phyloP scores from a whole-genome alignment of 2,113 vertebrate species.

The Xenopus borealis region DNA sequence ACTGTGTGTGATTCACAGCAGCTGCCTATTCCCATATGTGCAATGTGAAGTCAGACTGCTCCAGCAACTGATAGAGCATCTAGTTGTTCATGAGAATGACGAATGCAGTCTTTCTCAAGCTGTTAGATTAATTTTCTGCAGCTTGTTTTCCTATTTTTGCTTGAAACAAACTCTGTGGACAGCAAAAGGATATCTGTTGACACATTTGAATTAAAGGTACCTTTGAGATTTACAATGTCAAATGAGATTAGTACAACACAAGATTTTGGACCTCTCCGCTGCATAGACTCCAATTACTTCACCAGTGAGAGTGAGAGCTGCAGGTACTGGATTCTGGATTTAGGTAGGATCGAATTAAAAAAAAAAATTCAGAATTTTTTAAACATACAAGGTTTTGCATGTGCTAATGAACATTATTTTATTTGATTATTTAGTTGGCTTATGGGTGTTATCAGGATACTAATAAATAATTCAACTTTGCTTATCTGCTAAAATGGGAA shows the following conservation, averaged over 20 bases:
- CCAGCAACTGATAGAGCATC: constrained; percentile 57
- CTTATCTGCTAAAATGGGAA: no score
- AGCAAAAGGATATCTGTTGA: not conserved
- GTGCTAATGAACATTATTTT: no score
- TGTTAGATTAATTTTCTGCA: not conserved
- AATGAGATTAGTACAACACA: constrained; percentile 74
- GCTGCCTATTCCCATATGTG: constrained; percentile 76
- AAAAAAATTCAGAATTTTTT: no score
- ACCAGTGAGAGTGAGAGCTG: constrained; percentile 66
- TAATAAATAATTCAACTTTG: no score
- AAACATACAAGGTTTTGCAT: no score
- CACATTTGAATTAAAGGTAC: constrained; percentile 14
- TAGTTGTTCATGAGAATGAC: constrained; percentile 43
- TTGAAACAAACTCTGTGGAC: not conserved
- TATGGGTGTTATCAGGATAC: no score
- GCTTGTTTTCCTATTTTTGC: not conserved
- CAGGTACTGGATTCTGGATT: constrained; percentile 95
- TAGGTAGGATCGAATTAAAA: constrained; percentile 70
- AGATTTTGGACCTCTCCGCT: constrained; percentile 69
- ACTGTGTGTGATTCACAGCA: constrained; percentile 65
- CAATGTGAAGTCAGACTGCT: constrained; percentile 66
- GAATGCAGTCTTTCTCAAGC: not conserved
- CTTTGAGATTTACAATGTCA: constrained; percentile 67
- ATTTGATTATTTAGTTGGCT: no score
- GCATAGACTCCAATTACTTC: constrained; percentile 68